phyloP scores from a whole-genome alignment of 2,797 vertebrate genomes.

The Platalea minor region DNA sequence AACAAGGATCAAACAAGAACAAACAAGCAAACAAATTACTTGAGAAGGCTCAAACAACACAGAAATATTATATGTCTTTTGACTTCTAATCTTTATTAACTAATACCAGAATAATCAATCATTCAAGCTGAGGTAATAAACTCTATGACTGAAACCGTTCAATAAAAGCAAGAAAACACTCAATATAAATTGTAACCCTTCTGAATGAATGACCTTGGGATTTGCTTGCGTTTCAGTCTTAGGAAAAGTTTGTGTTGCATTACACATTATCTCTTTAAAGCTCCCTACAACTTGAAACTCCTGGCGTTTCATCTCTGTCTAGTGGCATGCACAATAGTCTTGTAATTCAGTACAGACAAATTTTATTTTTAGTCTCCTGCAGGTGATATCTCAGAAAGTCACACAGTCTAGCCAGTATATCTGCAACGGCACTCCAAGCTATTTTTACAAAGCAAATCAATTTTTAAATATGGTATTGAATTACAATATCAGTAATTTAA shows the following conservation, averaged over 20 bases:
- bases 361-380: background rate
- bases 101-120: background rate
- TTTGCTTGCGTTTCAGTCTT: background rate
- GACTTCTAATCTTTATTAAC: background rate
- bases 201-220: background rate
- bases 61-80: background rate
- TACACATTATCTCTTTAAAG: background rate
- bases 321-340: background rate
- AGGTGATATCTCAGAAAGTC: background rate
- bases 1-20: background rate
- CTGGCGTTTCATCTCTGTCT: background rate
- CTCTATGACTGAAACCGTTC: background rate
- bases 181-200: background rate
- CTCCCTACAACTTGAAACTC: background rate
- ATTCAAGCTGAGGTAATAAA: background rate
- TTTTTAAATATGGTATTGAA: background rate
- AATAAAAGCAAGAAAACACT: background rate
- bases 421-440: background rate
- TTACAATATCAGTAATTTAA: background rate
- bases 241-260: background rate
- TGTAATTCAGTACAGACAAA: background rate
- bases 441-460: constrained; percentile 14
- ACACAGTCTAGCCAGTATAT: background rate
- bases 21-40: background rate
- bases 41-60: background rate